These are phyloP conservation scores for Drosophila fuyamai DNA, from an alignment of 1,140 invertebrate genomes.

Conservation along the genomic window DNA sequence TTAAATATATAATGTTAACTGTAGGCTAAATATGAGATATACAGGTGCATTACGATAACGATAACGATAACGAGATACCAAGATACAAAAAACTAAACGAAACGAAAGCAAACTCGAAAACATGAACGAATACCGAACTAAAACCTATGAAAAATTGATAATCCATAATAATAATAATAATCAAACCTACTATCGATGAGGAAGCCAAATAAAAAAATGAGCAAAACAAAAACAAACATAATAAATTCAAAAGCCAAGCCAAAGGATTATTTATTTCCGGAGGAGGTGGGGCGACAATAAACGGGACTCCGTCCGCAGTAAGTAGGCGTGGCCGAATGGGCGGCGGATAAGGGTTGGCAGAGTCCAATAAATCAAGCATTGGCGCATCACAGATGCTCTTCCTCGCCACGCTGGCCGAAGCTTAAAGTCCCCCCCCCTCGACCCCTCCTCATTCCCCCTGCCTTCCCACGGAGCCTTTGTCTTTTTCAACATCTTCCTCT, in stretches of 20 bases:
- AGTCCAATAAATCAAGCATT: constrained; percentile 72
- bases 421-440: constrained; percentile 33
- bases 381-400: constrained; percentile 70
- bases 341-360: constrained; percentile 5
- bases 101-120: constrained; percentile 35
- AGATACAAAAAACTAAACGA: constrained; percentile 41
- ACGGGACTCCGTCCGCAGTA: constrained; percentile 15
- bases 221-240: constrained; percentile 65
- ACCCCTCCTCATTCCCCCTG: constrained; percentile 4
- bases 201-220: constrained; percentile 46
- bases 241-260: constrained; percentile 79
- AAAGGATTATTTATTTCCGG: constrained; percentile 67
- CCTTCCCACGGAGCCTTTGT: constrained; percentile 9
- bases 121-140: constrained; percentile 31
- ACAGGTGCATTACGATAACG: constrained; percentile 60
- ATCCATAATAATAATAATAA: constrained; percentile 42
- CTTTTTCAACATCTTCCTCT: constrained; percentile 19
- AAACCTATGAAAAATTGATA: constrained; percentile 57
- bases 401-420: constrained; percentile 28
- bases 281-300: constrained; percentile 3
- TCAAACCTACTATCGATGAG: constrained; percentile 53
- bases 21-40: constrained; percentile 57
- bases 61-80: constrained; percentile 50
- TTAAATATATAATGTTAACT: constrained; percentile 50
- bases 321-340: constrained; percentile 54